Conservation (phyloP, 2,113 vertebrate genomes). For the Dipodomys stephensi region DNA sequence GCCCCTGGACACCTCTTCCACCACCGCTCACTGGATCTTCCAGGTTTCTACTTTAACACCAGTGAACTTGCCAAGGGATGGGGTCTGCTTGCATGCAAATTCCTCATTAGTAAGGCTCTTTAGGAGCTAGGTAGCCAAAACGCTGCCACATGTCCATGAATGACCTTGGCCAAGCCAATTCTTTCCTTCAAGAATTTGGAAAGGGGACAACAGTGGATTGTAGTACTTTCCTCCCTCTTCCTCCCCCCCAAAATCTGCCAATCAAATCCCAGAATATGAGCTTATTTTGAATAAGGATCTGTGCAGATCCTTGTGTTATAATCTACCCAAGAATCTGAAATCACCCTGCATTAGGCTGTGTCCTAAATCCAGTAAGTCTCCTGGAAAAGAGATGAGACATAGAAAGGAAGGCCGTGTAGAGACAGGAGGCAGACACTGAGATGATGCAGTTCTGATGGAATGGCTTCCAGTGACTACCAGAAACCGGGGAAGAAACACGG, state of each 20-base stretch:
- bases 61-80: not conserved
- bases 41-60: not conserved
- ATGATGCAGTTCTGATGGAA: not conserved
- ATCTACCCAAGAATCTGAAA: not conserved
- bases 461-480: not conserved
- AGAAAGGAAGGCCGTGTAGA: not conserved
- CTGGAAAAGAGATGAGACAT: not conserved
- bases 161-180: not conserved
- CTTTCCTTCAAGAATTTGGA: not conserved
- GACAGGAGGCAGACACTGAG: not conserved
- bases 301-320: not conserved
- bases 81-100: not conserved
- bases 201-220: not conserved
- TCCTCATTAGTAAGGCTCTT: not conserved
- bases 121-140: not conserved
- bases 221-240: not conserved
- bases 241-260: not conserved
- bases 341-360: not conserved
- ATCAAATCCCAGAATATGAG: constrained; percentile 10
- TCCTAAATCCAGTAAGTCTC: not conserved
- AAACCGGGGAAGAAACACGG: not conserved
- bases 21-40: not conserved
- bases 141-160: not conserved
- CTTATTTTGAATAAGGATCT: constrained; percentile 29
- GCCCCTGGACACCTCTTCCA: not conserved